Conservation (phyloP, 2,888 invertebrate species). For the Ischnus inquisitorius region DNA sequence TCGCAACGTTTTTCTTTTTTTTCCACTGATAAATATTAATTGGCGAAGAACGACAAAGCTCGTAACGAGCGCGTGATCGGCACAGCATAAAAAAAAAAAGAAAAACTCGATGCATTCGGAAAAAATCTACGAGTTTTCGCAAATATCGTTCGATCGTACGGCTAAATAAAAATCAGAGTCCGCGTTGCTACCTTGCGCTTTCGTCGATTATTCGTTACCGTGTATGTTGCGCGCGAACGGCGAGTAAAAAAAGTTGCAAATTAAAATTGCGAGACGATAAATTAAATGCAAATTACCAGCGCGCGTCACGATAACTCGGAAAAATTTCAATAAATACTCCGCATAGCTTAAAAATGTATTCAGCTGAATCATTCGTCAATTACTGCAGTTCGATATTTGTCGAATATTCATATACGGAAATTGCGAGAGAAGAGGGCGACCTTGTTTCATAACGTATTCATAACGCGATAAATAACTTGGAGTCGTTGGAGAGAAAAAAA, state of each 20-base stretch:
- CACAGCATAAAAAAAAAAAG: too few relatives aligned
- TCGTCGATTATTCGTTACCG: neutral
- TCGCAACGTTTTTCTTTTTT: constrained; percentile 17
- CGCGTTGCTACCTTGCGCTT: constrained; percentile 52
- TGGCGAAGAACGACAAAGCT: constrained; percentile 11
- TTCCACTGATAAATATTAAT: constrained; percentile 25
- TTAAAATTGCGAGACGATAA: neutral
- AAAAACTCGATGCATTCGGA: constrained; percentile 1
- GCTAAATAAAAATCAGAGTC: constrained; percentile 50
- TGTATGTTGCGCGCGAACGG: neutral
- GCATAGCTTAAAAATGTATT: neutral
- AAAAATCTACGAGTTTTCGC: constrained; percentile 15
- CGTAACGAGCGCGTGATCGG: neutral
- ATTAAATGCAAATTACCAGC: neutral
- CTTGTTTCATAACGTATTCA: neutral
- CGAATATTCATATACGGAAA: constrained; percentile 1
- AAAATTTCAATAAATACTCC: constrained; percentile 7
- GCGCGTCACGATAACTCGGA: neutral
- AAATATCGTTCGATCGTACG: neutral
- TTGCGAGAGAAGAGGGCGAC: neutral
- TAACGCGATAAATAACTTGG: neutral
- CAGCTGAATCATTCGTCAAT: neutral
- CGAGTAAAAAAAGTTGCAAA: neutral
- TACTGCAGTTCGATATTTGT: neutral
- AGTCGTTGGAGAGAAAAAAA: neutral